phyloP scores from a whole-genome alignment of 2,113 vertebrate species.

The Ovis canadensis region DNA sequence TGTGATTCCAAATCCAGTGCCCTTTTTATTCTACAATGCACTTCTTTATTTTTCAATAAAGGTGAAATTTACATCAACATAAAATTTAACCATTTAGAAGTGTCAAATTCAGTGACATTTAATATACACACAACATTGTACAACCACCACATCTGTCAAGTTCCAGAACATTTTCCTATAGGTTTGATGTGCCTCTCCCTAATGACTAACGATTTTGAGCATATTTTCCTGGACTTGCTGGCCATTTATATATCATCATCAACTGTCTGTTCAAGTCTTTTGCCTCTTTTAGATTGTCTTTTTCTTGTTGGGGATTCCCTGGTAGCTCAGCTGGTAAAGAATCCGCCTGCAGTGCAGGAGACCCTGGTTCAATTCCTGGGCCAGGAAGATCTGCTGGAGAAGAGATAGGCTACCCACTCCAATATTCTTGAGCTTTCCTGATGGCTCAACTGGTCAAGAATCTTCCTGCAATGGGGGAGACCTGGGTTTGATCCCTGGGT shows the following conservation, averaged over 20 bases:
- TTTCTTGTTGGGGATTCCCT: background rate
- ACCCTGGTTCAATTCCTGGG: background rate
- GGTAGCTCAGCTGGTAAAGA: background rate
- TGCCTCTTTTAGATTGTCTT: background rate
- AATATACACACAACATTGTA: background rate
- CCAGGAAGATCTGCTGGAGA: accelerated
- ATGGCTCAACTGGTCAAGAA: background rate
- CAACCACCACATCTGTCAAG: background rate
- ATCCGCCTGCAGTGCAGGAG: background rate
- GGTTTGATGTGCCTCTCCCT: background rate
- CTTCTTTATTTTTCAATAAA: background rate
- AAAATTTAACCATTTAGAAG: background rate
- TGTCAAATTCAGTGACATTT: background rate
- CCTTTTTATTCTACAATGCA: background rate
- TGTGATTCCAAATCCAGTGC: background rate
- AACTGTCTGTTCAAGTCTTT: background rate
- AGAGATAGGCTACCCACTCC: background rate
- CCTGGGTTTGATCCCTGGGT: background rate
- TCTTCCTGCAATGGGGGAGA: background rate
- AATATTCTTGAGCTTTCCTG: background rate
- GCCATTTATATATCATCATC: background rate
- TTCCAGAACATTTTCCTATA: background rate
- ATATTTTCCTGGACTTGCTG: background rate
- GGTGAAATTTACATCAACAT: background rate
- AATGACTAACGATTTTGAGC: background rate